phyloP scores from a whole-genome alignment of 2,888 invertebrate genomes.

The Heliconius sara region DNA sequence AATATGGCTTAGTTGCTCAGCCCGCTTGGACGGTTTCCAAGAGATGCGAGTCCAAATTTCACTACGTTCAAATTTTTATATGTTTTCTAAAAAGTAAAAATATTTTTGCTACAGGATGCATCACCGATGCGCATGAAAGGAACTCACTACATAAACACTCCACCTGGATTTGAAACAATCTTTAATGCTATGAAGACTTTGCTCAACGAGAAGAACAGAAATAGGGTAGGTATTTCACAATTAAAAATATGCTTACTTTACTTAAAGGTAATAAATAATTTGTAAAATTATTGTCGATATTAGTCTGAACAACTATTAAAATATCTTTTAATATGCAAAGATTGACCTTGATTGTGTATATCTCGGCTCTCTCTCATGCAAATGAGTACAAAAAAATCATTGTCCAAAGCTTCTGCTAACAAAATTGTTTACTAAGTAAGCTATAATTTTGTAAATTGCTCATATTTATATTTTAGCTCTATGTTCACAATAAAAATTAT shows the following conservation, averaged over 20 bases:
- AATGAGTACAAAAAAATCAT: not conserved
- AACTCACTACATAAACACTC: slow-evolving; percentile 83
- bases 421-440: too few relatives aligned
- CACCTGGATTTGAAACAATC: slow-evolving; percentile 82
- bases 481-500: slow-evolving; percentile 79
- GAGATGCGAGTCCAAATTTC: too few relatives aligned
- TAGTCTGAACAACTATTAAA: not conserved
- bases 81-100: too few relatives aligned
- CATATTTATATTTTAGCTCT: slow-evolving; percentile 63
- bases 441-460: not conserved
- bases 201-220: slow-evolving; percentile 83
- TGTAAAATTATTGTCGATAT: not conserved
- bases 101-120: slow-evolving; percentile 77
- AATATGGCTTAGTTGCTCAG: too few relatives aligned
- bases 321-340: too few relatives aligned
- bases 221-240: slow-evolving; percentile 72
- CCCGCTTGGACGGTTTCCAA: too few relatives aligned
- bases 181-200: slow-evolving; percentile 80
- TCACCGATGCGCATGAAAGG: slow-evolving; percentile 84
- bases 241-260: not conserved
- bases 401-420: too few relatives aligned
- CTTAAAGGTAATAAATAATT: not conserved
- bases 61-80: too few relatives aligned
- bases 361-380: too few relatives aligned
- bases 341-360: too few relatives aligned